Evolutionary conservation across 2,113 vertebrate species (phyloP).

Genomic region (Columbina picui): DNA sequence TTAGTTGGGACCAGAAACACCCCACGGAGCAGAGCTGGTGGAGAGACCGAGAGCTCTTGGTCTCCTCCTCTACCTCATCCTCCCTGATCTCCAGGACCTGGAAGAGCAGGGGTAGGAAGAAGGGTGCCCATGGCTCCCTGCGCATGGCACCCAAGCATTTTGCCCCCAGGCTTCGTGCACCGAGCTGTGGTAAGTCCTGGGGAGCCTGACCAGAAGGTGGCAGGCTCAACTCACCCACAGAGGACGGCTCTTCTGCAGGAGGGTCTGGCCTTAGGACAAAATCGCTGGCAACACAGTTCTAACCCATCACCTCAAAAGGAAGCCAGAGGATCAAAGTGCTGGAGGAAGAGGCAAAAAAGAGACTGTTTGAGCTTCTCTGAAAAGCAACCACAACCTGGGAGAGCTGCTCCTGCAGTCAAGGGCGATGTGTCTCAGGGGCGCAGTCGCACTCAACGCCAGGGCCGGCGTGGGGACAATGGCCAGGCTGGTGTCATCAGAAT

Average conservation of each 20-base stretch:
- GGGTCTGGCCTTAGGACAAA: neutral
- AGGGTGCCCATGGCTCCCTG: neutral
- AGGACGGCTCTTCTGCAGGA: neutral
- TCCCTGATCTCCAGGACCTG: neutral
- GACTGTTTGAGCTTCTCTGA: neutral
- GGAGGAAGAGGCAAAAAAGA: neutral
- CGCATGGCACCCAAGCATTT: neutral
- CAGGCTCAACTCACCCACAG: slow-evolving; percentile 32
- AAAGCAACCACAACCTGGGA: neutral
- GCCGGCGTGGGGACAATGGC: fast-evolving
- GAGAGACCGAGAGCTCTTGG: neutral
- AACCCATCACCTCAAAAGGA: neutral
- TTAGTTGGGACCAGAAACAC: neutral
- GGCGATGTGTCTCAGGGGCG: fast-evolving
- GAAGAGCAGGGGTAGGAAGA: neutral
- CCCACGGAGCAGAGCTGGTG: neutral
- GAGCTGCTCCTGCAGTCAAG: neutral
- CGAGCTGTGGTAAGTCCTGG: neutral
- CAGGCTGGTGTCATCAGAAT: neutral
- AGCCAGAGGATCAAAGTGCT: neutral
- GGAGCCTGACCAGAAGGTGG: slow-evolving; percentile 51
- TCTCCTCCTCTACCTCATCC: neutral
- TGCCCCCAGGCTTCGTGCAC: neutral
- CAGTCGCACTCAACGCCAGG: fast-evolving
- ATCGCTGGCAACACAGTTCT: fast-evolving